Conservation (phyloP, 2,113 vertebrate genomes). For the Semnornis frantzii region DNA sequence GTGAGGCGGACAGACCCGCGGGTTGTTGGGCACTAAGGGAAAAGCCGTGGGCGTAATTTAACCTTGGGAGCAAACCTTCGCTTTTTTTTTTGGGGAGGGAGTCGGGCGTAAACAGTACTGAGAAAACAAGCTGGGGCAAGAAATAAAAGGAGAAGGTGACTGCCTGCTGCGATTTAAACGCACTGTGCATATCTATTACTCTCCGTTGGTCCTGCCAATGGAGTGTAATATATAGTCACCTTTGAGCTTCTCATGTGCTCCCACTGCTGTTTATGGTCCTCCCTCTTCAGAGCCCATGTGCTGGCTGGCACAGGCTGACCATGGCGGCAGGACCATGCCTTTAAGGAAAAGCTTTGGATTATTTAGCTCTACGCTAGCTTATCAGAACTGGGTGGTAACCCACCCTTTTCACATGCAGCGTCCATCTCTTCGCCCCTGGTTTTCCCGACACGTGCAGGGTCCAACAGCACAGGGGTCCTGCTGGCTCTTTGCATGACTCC, state of each 20-base stretch:
- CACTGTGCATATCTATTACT: neutral
- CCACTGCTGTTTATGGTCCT: neutral
- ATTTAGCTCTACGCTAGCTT: accelerated
- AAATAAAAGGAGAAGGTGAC: neutral
- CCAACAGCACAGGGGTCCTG: accelerated
- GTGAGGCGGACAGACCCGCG: accelerated
- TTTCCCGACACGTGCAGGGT: neutral
- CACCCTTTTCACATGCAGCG: neutral
- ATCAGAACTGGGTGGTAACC: neutral
- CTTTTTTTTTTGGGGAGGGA: neutral
- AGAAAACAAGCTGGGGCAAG: neutral
- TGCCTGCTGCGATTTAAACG: neutral
- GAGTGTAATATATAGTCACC: neutral
- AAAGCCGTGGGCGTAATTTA: neutral
- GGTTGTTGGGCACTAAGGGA: neutral
- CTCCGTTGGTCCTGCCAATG: neutral
- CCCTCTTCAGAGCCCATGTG: neutral
- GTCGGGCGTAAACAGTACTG: neutral
- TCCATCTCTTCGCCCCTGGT: neutral
- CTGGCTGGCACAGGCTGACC: neutral
- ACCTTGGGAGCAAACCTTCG: neutral
- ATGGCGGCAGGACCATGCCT: neutral
- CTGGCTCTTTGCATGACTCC: neutral
- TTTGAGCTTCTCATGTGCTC: neutral
- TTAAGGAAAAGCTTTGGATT: neutral